phyloP scores from a whole-genome alignment of 1,140 invertebrate genomes.

The Gryon sp. region DNA sequence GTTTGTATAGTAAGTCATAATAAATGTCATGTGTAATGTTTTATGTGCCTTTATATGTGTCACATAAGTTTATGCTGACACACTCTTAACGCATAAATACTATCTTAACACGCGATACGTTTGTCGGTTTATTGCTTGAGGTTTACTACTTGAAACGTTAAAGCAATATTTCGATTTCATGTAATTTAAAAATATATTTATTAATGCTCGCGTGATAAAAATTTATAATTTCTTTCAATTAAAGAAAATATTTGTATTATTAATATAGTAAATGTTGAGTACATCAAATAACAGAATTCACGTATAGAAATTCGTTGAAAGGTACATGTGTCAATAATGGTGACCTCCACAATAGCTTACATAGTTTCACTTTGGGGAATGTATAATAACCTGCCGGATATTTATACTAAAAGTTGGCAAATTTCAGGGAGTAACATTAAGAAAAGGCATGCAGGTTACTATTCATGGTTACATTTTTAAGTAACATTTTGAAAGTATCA shows the following conservation, averaged over 20 bases:
- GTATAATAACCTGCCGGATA: slow-evolving; percentile 20
- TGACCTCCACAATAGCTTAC: slow-evolving; percentile 4
- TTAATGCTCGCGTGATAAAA: no score
- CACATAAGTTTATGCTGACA: slow-evolving; percentile 45
- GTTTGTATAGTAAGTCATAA: slow-evolving; percentile 41
- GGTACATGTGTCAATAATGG: slow-evolving; percentile 26
- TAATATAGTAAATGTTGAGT: background rate
- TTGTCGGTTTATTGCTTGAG: slow-evolving; percentile 46
- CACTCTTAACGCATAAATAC: slow-evolving; percentile 46
- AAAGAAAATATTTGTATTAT: background rate
- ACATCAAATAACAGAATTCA: background rate
- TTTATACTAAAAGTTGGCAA: slow-evolving; percentile 21
- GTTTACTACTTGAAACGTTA: slow-evolving; percentile 43
- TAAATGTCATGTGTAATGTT: slow-evolving; percentile 45
- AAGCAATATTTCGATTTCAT: slow-evolving; percentile 15
- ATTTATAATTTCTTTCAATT: no score
- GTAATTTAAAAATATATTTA: slow-evolving; percentile 22
- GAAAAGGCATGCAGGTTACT: background rate
- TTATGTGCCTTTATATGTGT: slow-evolving; percentile 44
- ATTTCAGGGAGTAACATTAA: slow-evolving; percentile 4
- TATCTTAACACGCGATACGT: slow-evolving; percentile 53
- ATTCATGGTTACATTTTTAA: slow-evolving; percentile 1
- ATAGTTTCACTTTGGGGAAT: slow-evolving; percentile 22
- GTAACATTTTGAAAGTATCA: background rate
- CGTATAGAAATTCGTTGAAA: slow-evolving; percentile 24